Percentiles rank a stretch among this genome's conserved stretches.
Evolutionary conservation across 2,113 vertebrate genomes (phyloP).

Genomic region (Eclectus roratus): DNA sequence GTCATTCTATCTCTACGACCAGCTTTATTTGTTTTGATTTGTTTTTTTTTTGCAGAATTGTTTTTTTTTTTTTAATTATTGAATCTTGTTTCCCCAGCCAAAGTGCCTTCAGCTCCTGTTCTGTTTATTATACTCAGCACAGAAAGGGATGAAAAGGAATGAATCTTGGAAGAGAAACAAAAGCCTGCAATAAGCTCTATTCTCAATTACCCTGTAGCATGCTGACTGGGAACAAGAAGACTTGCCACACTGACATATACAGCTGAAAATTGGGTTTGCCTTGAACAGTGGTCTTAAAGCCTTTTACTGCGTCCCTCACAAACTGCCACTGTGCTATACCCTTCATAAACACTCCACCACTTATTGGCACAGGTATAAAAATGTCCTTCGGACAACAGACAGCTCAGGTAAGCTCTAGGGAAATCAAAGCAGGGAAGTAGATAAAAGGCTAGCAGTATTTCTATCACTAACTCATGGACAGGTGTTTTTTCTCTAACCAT

Average conservation of each 20-base stretch:
- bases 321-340: not conserved
- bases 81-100: constrained; percentile 20
- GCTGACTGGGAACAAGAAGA: constrained; percentile 17
- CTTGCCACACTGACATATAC: constrained; percentile 13
- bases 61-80: not conserved
- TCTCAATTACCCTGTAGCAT: constrained; percentile 42
- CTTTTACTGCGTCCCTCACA: not conserved
- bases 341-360: not conserved
- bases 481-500: not conserved
- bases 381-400: constrained; percentile 7
- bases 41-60: not conserved
- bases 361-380: constrained; percentile 32
- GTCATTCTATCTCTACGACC: not conserved
- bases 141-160: constrained; percentile 26
- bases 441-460: constrained; percentile 17
- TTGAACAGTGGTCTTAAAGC: not conserved
- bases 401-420: constrained; percentile 26
- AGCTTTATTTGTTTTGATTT: not conserved
- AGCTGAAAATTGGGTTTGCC: constrained; percentile 37
- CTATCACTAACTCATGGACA: not conserved
- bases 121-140: constrained; percentile 37
- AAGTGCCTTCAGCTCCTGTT: constrained; percentile 38
- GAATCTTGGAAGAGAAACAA: constrained; percentile 49
- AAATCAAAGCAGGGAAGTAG: constrained; percentile 26
- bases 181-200: constrained; percentile 42